phyloP scores from a whole-genome alignment of 2,113 vertebrate genomes.

The Corydoras sp. region DNA sequence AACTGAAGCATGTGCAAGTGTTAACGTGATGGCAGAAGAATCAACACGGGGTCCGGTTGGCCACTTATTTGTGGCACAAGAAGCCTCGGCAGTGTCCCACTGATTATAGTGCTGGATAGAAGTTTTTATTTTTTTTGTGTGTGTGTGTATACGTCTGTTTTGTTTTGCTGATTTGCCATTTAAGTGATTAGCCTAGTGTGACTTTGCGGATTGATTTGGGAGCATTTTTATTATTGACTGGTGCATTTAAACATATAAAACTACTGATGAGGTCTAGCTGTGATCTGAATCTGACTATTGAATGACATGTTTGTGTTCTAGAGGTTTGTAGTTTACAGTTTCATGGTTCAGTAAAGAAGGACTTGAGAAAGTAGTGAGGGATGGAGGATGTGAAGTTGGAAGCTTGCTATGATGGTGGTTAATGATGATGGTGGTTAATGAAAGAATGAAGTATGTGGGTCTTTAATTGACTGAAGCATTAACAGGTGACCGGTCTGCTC shows the following conservation, averaged over 20 bases:
- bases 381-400: background rate
- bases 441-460: background rate
- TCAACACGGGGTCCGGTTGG: no score
- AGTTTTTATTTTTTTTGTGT: slow-evolving; percentile 27
- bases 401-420: background rate
- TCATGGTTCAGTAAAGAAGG: slow-evolving; percentile 3
- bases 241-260: slow-evolving; percentile 33
- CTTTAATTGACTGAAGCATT: background rate
- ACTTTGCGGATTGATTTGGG: slow-evolving; percentile 43
- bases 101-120: slow-evolving; percentile 35
- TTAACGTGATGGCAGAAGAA: no score
- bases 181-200: slow-evolving; percentile 19
- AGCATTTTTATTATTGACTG: slow-evolving; percentile 37
- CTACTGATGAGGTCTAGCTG: slow-evolving; percentile 17
- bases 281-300: background rate
- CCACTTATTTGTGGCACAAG: no score
- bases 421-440: background rate
- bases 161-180: slow-evolving; percentile 5
- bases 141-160: background rate
- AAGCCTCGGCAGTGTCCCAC: background rate
- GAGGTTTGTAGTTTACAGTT: background rate
- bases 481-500: slow-evolving; percentile 7
- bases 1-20: no score
- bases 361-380: slow-evolving; percentile 34
- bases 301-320: background rate